Evolutionary conservation across 2,113 vertebrate genomes (phyloP).

Genomic region (Coturnix japonica): DNA sequence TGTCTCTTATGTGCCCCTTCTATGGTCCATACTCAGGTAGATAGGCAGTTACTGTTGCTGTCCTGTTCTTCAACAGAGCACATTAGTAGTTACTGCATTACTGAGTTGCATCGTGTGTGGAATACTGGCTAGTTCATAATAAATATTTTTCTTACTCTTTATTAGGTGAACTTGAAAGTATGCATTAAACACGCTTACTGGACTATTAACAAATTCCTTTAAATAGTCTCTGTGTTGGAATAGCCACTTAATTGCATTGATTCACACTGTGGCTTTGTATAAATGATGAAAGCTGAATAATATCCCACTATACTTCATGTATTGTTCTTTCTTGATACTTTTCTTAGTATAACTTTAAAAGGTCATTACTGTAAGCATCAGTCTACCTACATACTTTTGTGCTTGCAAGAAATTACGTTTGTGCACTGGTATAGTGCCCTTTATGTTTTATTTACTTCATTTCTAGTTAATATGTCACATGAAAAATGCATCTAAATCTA

Average conservation of each 20-base stretch:
- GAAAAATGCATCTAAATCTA: constrained; percentile 4
- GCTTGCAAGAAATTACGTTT: neutral
- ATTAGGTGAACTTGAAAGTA: neutral
- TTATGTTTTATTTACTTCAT: neutral
- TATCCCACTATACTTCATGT: neutral
- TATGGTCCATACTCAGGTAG: neutral
- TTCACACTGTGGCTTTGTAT: constrained; percentile 22
- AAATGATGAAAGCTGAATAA: constrained; percentile 10
- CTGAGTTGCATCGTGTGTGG: neutral
- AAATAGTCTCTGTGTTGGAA: constrained; percentile 11
- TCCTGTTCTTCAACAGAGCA: neutral
- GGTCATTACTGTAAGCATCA: neutral
- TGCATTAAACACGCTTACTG: neutral
- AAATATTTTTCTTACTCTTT: neutral
- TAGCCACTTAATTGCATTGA: constrained; percentile 7
- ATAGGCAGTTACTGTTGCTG: neutral
- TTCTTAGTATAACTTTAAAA: neutral
- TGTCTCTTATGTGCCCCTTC: neutral
- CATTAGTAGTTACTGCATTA: neutral
- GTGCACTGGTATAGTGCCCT: neutral
- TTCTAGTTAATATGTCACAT: neutral
- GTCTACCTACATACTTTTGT: neutral
- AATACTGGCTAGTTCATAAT: neutral
- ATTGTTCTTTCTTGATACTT: constrained; percentile 2
- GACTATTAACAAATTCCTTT: constrained; percentile 21